Base-by-base conservation (phyloP, 2,113 vertebrate species). In the Daboia siamensis region DNA sequence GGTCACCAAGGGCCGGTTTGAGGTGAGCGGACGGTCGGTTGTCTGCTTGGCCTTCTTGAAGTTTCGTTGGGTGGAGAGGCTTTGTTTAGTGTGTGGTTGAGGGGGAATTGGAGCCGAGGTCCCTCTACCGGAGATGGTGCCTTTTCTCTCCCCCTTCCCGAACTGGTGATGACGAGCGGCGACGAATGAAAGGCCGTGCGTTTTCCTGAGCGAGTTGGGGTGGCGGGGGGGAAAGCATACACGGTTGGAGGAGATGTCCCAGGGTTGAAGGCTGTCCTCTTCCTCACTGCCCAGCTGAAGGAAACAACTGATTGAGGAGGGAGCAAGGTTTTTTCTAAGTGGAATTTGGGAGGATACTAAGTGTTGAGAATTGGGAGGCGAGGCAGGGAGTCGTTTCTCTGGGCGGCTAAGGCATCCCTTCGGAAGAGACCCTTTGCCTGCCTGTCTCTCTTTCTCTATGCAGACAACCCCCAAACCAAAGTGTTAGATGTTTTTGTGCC, bases 1-100 rank as follows among this genome's bases (percentile, higher is more conserved):
- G 93, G 98, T 99, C 95, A 99, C 98, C 52, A 98, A 99, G 97
- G 98, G 98, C 98, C 98, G 98, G 96, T 99, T 99, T 98, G 99
- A 99, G 98, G 98, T 99, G 98, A 98, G 98, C 95, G 6, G 29
- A 13, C 0, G 4, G 8, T 46, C 33, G 52, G 24, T 46, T 51
- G 26, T 74, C 13, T 21, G n/a, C 89, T 44, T 26, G 44, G 55
- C 51, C 21, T 21, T 17, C 46, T 23, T 24, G 26, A 89, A 89
- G 56, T 89, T 89, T 89, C 13, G 2, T 21, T 51, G 1, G 85
- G 8, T 39, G 85, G 51, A 26, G 48, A 52, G 46, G 39, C 44
- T 29, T 89, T 29, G 44, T 11, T 26, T 46, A 6, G 57, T 64
- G 5, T 48, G 9, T 11, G 23, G 44, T 6, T n/a, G 26, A 80